Percentiles rank a stretch among this genome's conserved stretches.
Evolutionary conservation across 2,113 vertebrate genomes (phyloP).

Genomic region (Theropithecus gelada): DNA sequence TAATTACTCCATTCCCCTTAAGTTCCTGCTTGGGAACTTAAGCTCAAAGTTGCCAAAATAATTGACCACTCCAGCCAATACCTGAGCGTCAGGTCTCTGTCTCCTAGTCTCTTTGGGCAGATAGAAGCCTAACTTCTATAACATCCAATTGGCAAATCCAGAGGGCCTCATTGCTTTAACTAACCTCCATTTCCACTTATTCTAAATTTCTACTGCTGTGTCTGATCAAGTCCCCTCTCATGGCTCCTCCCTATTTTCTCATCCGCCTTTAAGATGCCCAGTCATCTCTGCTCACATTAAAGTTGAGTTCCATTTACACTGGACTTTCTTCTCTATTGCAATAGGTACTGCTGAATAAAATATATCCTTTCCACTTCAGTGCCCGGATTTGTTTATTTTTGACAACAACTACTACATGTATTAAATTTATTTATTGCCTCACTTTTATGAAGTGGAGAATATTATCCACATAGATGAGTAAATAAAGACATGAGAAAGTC

Average conservation of each 20-base stretch:
- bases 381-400: neutral
- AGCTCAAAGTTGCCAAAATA: neutral
- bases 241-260: neutral
- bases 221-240: too few relatives aligned
- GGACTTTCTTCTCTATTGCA: neutral
- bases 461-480: neutral
- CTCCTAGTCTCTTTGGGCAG: neutral
- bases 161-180: neutral
- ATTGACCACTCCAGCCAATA: neutral
- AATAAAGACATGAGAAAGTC: neutral
- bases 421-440: neutral
- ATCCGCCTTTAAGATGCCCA: neutral
- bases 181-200: neutral
- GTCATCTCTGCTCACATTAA: neutral
- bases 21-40: neutral
- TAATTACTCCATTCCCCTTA: neutral
- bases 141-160: neutral
- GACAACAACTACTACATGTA: neutral
- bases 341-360: neutral
- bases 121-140: too few relatives aligned
- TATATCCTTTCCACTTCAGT: neutral
- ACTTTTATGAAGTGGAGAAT: neutral
- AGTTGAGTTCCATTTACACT: neutral
- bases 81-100: neutral
- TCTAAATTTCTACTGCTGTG: neutral